Percentiles rank a stretch among this genome's conserved stretches.
Evolutionary conservation across 2,113 vertebrate species (phyloP).

Genomic region (Chlamydotis undulata): DNA sequence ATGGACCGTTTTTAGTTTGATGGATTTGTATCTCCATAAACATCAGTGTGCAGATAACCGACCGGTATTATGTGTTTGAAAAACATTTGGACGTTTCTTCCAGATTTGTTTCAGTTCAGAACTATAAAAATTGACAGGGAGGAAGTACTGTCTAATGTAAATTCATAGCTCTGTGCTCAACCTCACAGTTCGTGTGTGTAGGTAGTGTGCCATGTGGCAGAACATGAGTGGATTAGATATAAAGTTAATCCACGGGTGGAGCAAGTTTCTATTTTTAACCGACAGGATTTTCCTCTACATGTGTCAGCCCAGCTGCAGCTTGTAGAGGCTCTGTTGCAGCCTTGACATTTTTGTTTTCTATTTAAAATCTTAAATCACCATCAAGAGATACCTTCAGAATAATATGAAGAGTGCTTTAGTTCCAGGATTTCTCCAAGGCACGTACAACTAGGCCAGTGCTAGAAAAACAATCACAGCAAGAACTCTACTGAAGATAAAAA

Average conservation of each 20-base stretch:
- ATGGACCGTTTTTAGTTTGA: neutral
- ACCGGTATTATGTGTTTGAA: neutral
- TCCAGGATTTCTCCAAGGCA: neutral
- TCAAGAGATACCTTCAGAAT: neutral
- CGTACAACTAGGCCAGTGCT: neutral
- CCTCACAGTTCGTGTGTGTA: neutral
- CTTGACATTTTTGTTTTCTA: neutral
- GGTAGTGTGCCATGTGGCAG: slow-evolving; percentile 1
- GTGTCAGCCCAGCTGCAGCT: neutral
- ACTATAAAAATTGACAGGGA: neutral
- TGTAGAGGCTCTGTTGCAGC: neutral
- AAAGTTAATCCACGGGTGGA: slow-evolving; percentile 35
- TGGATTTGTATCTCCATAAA: neutral
- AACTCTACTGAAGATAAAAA: neutral
- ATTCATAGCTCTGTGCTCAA: neutral
- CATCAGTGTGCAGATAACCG: neutral
- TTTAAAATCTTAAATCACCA: neutral
- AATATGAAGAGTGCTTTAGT: neutral
- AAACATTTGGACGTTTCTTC: neutral
- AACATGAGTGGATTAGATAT: slow-evolving; percentile 50
- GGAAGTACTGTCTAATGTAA: neutral
- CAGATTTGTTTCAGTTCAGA: neutral
- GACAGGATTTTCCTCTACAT: neutral
- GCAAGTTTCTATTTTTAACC: slow-evolving; percentile 56
- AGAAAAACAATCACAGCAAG: neutral